Evolutionary conservation across 2,888 invertebrate genomes (phyloP), one percentile per base, ranked within the genome.

Genomic region (Lochmaea crataegi): DNA sequence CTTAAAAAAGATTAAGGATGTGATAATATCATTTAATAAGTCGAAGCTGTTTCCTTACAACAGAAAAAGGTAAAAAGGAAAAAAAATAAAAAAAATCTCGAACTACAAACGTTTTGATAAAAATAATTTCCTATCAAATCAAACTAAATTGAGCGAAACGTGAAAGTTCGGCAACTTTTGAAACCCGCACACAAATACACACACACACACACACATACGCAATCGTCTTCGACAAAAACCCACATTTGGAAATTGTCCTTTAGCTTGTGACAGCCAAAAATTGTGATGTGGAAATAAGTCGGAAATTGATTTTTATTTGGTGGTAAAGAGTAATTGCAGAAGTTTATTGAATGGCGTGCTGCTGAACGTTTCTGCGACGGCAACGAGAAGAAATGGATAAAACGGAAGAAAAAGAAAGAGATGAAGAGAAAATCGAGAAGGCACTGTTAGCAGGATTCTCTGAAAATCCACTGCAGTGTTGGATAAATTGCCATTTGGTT

Each of bases 301-400:
- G 84, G 84, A 84, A 84, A 84, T 84, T 83, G 84, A 83, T 84
- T 84, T 84, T 83, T 83, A 83, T 84, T 83, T 80, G 80, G 81
- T 78, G 80, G 82, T 80, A 80, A 82, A 80, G 82, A 83, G 83
- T 84, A 84, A 84, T 84, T 84, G 84, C 83, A 81, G 81, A 79
- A 80, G 83, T 84, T 38, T 84, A 83, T 83, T 83, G 83, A 83
- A 84, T 83, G 79, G 82, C 80, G 80, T 82, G 82, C 80, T 81
- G 80, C 80, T 80, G 83, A 77, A 81, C 80, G 79, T 79, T 82
- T 77, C 81, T 81, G 80, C 80, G 76, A 78, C 79, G 79, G 45
- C 22, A 51, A 61, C 14, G 72, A n/a, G n/a, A 78, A 78, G 76
- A 81, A 82, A 79, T 18, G 56, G 66, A 57, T 60, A 60, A 41